Base-by-base conservation (phyloP, 2,113 vertebrate species). In the Tenrec ecaudatus region DNA sequence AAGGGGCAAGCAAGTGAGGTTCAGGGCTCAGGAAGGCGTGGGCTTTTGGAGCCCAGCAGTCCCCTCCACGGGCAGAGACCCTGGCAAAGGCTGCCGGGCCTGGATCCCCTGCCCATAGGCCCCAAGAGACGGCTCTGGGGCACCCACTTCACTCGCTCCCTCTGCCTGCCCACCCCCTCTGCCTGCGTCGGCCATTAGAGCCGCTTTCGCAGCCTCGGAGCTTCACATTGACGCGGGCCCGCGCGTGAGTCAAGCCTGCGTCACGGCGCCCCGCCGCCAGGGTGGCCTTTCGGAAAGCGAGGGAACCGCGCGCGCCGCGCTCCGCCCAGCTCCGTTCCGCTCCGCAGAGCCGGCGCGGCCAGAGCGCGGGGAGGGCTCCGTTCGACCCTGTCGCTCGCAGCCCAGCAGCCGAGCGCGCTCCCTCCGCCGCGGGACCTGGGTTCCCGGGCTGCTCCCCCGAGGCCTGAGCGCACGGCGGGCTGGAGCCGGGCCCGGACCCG, bases 201-300 rank as follows among this genome's bases (percentile, higher is more conserved):
- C 82, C 86, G 94, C 36, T 88, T 76, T 95, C 15, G 16, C 93
- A 7, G 90, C 66, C 91, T 66, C 47, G 60, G 77, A 93, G 88
- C 91, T 91, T 94, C n/a, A 76, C 97, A 95, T 29, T 98, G 98
- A 98, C 97, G 97, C 1, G 96, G 96, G 88, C 93, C 97, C 94
- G 90, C 82, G 53, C 89, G 95, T 98, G 98, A 98, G 97, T 98
- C 98, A 98, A 97, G 92, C 97, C 95, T 98, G 98, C 98, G 98
- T 98, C 98, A 98, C 94, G 94, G 92, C 97, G 94, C 96, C 96
- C 96, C 77, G 97, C 94, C 94, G 95, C 92, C 96, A 95, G 96
- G 92, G 95, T 92, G 94, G 92, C 96, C 4, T 97, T 95, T 96
- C 79, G 90, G 94, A 94, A 96, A 96, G 90, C 95, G 95, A 97